Base-by-base conservation (phyloP, 2,797 vertebrate species). In the Sebastes steindachneri region DNA sequence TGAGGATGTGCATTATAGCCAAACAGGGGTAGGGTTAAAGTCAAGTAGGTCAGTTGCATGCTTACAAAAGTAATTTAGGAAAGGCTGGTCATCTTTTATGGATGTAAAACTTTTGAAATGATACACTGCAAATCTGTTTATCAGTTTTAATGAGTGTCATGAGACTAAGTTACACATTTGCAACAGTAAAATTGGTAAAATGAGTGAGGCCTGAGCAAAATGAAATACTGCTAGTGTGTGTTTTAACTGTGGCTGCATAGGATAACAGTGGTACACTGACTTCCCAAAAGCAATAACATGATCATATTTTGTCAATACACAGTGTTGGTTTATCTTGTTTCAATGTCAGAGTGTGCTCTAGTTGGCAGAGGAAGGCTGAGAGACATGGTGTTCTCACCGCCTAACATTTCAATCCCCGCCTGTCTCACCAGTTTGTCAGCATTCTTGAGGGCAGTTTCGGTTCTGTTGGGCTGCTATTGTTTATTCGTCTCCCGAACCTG, bases 361-460 rank as follows among this genome's bases (percentile, higher is more conserved):
- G 51, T 59, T 60, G 45, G 25, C 54, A 7, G 51, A 68, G 45
- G 62, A 67, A 51, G 48, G 14, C 55, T 35, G 25, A 8, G 37
- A 79, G 55, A 48, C 14, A 5, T 14, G 8, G 33, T 86, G 77
- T 88, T 77, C 75, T 90, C 83, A 78, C 41, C 6, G 25, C 58
- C 29, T 26, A 69, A 83, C 75, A 84, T 58, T 84, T 82, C 71
- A 68, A 0, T 78, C 54, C 14, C 48, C 3, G 64, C 87, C 84
- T 17, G 88, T 82, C n/a, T 45, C 68, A 82, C 93, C 88, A 67
- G 94, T 91, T 78, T 31, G 64, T 79, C 91, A 75, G 73, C 92
- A 94, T 95, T 92, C 88, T 80, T 80, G 9, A 73, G 65, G 83
- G 80, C 80, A 69, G 75, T 82, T 87, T 89, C 21, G 0, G 26